Evolutionary conservation across 2,888 invertebrate species (phyloP).

Genomic region (Stenichneumon culpator): DNA sequence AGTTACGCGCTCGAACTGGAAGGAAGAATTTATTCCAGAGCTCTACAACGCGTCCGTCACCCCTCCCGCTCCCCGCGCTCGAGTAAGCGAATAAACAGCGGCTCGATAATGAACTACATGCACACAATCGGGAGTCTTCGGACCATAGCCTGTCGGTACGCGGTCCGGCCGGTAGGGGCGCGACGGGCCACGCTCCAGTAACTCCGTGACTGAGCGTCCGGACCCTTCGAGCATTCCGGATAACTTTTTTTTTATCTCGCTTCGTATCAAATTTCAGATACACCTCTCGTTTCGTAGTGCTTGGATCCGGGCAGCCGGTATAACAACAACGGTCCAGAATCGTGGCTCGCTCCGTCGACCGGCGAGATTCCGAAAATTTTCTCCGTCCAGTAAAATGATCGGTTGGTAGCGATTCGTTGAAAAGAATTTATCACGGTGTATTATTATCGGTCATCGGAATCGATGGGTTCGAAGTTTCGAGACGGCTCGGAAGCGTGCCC

Average conservation of each 20-base stretch:
- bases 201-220: conserved; percentile 56
- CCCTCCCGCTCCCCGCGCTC: conserved; percentile 39
- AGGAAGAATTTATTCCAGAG: conserved; percentile 65
- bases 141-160: conserved; percentile 11
- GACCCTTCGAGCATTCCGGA: conserved; percentile 37
- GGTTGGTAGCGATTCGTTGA: too few relatives aligned
- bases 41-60: conserved; percentile 50
- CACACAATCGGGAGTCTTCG: conserved; percentile 2
- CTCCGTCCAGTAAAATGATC: too few relatives aligned
- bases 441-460: neutral
- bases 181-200: conserved; percentile 63
- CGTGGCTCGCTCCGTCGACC: conserved; percentile 31
- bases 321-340: conserved; percentile 52
- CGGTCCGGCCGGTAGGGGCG: conserved; percentile 34
- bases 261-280: conserved; percentile 60
- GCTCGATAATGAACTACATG: neutral
- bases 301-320: conserved; percentile 30
- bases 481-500: neutral
- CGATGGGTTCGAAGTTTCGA: neutral
- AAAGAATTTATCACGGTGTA: too few relatives aligned
- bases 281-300: conserved; percentile 16
- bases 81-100: conserved; percentile 17
- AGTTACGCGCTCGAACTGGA: conserved; percentile 26
- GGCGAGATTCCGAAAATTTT: conserved; percentile 16
- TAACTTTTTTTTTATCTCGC: conserved; percentile 18